phyloP scores from a whole-genome alignment of 2,888 invertebrate genomes.

The Acronicta aceris region DNA sequence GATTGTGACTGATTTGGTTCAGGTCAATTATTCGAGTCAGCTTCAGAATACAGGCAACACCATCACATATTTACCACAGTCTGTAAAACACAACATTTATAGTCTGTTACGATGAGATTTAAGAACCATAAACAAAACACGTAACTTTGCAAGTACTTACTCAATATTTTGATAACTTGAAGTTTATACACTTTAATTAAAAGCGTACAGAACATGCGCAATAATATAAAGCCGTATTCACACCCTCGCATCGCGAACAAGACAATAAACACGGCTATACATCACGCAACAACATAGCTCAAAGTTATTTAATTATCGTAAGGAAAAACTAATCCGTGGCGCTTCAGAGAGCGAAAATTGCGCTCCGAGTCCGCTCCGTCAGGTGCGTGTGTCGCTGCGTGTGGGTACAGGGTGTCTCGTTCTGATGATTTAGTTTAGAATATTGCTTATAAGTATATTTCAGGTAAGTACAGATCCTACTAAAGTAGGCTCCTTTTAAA shows the following conservation, averaged over 20 bases:
- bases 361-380: constrained; percentile 72
- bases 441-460: too few relatives aligned
- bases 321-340: constrained; percentile 88
- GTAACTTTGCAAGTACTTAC: constrained; percentile 12
- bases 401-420: constrained; percentile 68
- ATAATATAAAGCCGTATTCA: constrained; percentile 69
- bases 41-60: too few relatives aligned
- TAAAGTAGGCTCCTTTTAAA: too few relatives aligned
- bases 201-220: constrained; percentile 58
- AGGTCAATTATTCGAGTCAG: too few relatives aligned
- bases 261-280: constrained; percentile 86
- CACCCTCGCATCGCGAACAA: constrained; percentile 63
- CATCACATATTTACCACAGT: too few relatives aligned
- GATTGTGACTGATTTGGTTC: too few relatives aligned
- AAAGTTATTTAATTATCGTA: constrained; percentile 89
- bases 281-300: constrained; percentile 86
- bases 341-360: constrained; percentile 82
- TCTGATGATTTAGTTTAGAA: not conserved
- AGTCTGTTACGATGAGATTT: too few relatives aligned
- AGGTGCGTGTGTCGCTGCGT: constrained; percentile 79
- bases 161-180: constrained; percentile 53
- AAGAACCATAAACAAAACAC: constrained; percentile 23
- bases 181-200: constrained; percentile 58
- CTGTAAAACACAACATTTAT: too few relatives aligned
- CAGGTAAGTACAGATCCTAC: too few relatives aligned